Conservation (phyloP, 2,113 vertebrate species). For the Atlantisia rogersi region DNA sequence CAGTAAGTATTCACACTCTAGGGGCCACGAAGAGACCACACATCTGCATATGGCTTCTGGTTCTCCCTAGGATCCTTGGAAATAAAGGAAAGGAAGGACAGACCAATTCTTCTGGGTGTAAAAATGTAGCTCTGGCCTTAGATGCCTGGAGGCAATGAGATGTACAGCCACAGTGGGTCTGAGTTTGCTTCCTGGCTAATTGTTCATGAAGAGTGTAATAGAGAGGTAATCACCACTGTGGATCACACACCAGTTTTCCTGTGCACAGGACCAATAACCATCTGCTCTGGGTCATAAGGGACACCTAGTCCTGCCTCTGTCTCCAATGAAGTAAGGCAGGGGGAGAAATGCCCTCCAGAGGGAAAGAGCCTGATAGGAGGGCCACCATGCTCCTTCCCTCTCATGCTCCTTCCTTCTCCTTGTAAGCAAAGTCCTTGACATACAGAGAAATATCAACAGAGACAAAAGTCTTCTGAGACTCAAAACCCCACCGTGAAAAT, state of each 20-base stretch:
- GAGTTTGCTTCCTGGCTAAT: background rate
- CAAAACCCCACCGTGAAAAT: background rate
- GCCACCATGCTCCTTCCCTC: background rate
- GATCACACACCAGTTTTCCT: background rate
- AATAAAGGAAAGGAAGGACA: background rate
- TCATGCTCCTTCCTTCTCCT: background rate
- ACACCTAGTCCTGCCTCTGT: background rate
- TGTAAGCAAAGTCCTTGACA: background rate
- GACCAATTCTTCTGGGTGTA: background rate
- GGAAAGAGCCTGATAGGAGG: background rate
- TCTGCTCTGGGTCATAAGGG: background rate
- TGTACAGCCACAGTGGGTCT: fast-evolving
- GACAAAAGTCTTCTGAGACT: background rate
- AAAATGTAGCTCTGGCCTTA: background rate
- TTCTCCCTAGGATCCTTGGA: background rate
- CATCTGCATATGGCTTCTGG: background rate
- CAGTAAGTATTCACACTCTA: background rate
- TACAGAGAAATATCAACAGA: background rate
- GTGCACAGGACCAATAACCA: background rate
- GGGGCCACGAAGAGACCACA: background rate
- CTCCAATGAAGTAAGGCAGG: background rate
- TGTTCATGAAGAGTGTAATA: fast-evolving
- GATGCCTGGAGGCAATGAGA: background rate
- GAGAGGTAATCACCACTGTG: fast-evolving
- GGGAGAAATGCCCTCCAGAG: background rate